Conservation (phyloP, 2,113 vertebrate genomes). For the Hyperopisus bebe region DNA sequence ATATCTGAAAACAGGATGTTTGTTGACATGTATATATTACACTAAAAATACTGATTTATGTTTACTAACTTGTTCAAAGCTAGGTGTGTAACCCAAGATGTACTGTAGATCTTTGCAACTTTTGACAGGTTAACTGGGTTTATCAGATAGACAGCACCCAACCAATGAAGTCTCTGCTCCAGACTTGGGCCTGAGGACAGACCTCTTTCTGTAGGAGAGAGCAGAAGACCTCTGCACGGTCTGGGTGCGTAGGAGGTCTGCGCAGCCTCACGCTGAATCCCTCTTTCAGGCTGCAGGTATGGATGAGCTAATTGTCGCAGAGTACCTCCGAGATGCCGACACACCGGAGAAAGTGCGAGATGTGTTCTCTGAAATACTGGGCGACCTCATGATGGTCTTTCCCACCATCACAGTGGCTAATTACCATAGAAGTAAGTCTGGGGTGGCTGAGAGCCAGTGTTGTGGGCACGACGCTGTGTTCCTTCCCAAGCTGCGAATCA, state of each 20-base stretch:
- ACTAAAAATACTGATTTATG: not conserved
- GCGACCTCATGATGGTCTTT: conserved; percentile 60
- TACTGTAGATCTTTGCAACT: not conserved
- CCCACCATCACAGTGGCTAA: conserved; percentile 58
- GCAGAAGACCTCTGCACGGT: not conserved
- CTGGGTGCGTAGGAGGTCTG: not conserved
- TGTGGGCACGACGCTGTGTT: not conserved
- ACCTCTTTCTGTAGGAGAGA: not conserved
- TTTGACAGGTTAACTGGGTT: not conserved
- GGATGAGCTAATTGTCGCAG: conserved; percentile 45
- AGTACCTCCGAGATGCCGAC: conserved; percentile 63
- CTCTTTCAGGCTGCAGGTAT: conserved; percentile 4
- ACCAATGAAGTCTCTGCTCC: not conserved
- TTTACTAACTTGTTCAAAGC: not conserved
- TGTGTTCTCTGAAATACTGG: conserved; percentile 61
- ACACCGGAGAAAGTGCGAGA: conserved; percentile 58
- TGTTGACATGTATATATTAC: not conserved
- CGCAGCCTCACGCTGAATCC: not conserved
- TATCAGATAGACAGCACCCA: not conserved
- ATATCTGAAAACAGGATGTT: not conserved
- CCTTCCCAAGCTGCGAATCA: not conserved
- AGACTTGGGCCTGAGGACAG: not conserved
- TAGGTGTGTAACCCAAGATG: not conserved
- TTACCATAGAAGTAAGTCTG: conserved; percentile 62
- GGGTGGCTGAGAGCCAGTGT: not conserved